phyloP scores from a whole-genome alignment of 2,888 invertebrate genomes.

The Rotaria sp. region DNA sequence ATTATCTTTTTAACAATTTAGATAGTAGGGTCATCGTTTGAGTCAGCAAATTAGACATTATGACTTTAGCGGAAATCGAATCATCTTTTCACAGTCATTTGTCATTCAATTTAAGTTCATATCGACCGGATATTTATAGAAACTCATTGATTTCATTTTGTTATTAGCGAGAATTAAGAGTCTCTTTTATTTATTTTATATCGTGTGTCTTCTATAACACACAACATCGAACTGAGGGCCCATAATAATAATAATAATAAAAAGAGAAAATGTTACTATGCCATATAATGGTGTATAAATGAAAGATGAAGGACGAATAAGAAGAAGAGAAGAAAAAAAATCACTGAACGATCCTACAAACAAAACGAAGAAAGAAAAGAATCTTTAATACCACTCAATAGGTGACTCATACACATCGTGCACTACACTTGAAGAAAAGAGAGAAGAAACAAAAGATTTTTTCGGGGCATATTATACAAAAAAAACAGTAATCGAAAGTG shows the following conservation, averaged over 20 bases:
- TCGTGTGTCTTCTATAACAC: background rate
- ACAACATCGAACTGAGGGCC: background rate
- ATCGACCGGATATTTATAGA: background rate
- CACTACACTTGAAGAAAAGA: background rate
- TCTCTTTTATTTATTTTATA: background rate
- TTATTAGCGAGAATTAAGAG: background rate
- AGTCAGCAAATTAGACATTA: too few relatives aligned
- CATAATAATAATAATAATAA: background rate
- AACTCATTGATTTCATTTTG: background rate
- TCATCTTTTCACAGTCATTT: background rate
- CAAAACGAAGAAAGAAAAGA: background rate
- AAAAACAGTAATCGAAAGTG: background rate
- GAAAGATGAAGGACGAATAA: background rate
- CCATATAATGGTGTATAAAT: background rate
- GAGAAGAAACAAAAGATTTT: background rate
- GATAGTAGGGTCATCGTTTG: too few relatives aligned
- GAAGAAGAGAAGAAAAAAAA: background rate
- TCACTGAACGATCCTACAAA: conserved; percentile 2
- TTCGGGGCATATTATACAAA: background rate
- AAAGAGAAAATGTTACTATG: background rate
- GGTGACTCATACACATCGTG: background rate
- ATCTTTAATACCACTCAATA: background rate
- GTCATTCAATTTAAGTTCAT: background rate
- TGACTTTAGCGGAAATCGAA: background rate
- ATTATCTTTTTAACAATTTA: background rate